Conservation (phyloP, 2,797 vertebrate species). For the Phrynocephalus forsythii region DNA sequence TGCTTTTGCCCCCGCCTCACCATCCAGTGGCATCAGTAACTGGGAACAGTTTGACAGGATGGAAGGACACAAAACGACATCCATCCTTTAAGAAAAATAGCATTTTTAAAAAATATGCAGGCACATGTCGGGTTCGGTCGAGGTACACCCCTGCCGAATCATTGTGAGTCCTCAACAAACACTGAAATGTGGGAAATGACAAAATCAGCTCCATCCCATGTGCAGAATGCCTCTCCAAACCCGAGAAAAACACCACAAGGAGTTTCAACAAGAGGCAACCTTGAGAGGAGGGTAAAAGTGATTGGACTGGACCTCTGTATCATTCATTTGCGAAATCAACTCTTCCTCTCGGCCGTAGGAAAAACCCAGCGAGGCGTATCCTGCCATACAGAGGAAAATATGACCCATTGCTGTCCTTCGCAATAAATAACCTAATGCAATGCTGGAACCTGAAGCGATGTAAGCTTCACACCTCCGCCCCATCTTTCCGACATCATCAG, state of each 20-base stretch:
- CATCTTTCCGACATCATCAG: background rate
- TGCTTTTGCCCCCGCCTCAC: too few species aligned
- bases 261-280: background rate
- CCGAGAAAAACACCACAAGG: background rate
- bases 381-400: background rate
- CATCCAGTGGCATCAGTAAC: background rate
- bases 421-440: constrained; percentile 8
- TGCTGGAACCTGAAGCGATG: background rate
- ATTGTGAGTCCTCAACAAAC: background rate
- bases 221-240: background rate
- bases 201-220: background rate
- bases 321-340: background rate
- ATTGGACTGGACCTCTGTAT: too few species aligned
- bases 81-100: background rate
- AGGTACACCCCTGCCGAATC: background rate
- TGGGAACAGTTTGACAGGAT: background rate
- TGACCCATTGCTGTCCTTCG: background rate
- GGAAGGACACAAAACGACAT: background rate
- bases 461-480: background rate
- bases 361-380: background rate
- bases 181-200: background rate
- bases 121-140: background rate
- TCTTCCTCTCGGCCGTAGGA: too few species aligned
- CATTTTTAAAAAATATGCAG: background rate
- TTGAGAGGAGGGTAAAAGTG: background rate